phyloP scores from a whole-genome alignment of 2,888 invertebrate genomes.

The Diaphora mendica region DNA sequence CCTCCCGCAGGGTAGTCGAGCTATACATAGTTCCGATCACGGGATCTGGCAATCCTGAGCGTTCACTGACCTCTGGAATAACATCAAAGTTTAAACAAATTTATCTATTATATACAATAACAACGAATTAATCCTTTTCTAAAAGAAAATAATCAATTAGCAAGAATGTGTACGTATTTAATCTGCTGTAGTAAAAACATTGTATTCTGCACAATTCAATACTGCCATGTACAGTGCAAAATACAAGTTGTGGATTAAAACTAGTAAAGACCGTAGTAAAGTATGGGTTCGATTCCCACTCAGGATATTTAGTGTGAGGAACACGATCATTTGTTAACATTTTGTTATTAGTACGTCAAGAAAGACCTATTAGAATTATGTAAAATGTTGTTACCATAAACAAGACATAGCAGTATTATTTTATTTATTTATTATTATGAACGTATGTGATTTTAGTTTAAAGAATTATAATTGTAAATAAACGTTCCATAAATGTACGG shows the following conservation, averaged over 20 bases:
- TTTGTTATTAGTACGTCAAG: background rate
- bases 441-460: background rate
- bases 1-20: constrained; percentile 84
- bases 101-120: constrained; percentile 24
- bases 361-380: background rate
- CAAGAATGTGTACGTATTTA: background rate
- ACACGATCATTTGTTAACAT: background rate
- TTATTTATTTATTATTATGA: background rate
- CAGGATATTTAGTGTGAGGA: background rate
- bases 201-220: background rate
- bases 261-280: background rate
- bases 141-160: too few species aligned
- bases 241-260: background rate
- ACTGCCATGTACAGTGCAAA: background rate
- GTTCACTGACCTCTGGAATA: constrained; percentile 83
- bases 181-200: background rate
- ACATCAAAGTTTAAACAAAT: constrained; percentile 55
- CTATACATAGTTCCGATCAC: constrained; percentile 84
- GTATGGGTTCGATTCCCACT: background rate
- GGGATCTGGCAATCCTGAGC: constrained; percentile 81
- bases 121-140: background rate
- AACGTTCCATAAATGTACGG: constrained; percentile 1
- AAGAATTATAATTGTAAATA: background rate
- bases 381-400: too few species aligned
- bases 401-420: background rate